Percentiles rank a stretch among this genome's conserved stretches.
Conservation (phyloP, 1,140 invertebrate genomes). For the Orchestia grillus region DNA sequence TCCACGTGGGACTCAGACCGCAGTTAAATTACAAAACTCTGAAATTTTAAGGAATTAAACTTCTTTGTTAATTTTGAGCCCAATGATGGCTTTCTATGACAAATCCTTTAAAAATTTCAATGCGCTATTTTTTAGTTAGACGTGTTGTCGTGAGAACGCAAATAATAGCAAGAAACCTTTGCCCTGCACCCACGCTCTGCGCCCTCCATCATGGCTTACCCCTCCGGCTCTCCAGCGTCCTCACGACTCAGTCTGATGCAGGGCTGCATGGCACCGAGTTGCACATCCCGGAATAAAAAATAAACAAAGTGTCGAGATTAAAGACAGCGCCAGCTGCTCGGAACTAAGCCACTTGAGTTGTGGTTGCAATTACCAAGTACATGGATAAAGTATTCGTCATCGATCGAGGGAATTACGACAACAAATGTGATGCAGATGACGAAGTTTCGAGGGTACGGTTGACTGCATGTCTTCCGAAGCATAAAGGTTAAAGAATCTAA, state of each 20-base stretch:
- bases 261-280: not conserved
- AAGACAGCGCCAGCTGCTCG: not conserved
- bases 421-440: too few species aligned
- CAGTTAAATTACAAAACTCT: too few species aligned
- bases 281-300: not conserved
- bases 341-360: too few species aligned
- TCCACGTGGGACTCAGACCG: not conserved
- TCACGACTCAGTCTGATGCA: not conserved
- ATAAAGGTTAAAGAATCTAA: too few species aligned
- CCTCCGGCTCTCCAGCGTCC: not conserved
- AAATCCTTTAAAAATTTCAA: not conserved
- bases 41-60: too few species aligned
- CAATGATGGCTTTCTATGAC: not conserved
- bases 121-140: not conserved
- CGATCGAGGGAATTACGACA: too few species aligned
- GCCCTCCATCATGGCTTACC: not conserved
- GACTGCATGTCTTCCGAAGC: too few species aligned
- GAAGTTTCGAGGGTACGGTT: too few species aligned
- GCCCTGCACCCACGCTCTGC: not conserved
- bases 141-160: not conserved
- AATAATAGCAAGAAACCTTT: not conserved
- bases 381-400: too few species aligned
- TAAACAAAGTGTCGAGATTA: not conserved
- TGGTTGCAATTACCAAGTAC: too few species aligned
- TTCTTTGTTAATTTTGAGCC: too few species aligned